Base-by-base conservation (phyloP, 2,113 vertebrate genomes). In the Penelope pileata region DNA sequence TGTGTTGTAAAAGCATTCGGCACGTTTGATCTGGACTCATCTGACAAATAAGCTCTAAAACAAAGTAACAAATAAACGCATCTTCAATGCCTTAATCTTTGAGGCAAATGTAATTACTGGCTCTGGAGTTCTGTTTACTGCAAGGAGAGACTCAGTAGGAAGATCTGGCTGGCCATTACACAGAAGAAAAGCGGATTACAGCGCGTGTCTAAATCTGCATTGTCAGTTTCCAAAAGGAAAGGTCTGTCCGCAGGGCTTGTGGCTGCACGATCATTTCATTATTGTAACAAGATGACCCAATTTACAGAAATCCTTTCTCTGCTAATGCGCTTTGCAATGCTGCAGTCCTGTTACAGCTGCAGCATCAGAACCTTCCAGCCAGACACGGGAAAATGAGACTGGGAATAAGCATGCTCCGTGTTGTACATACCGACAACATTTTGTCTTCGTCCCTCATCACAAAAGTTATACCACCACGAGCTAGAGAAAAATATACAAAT, bases 401-500 rank as follows among this genome's bases (percentile, higher is more conserved):
- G 2, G 24, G 8, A 23, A 51, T 1, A 11, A 91, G 12, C 38
- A 45, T 0, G 56, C 9, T 47, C 40, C 16, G 24, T 0, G 0
- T 2, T 40, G 17, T 16, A 19, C 9, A 11, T 10, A 70, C 2
- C 5, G 60, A 53, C 27, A n/a, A 36, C 6, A 7, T 30, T 67
- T 67, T 63, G 23, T 29, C 29, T 24, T 70, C 23, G 26, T 10
- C 29, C 14, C 50, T 38, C 26, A 47, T 42, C 9, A 43, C n/a
- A 43, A 47, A 68, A 63, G 68, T 40, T 17, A n/a, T 26, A 19
- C 16, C 42, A 54, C n/a, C 53, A 68, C 78, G 70, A 86, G 19
- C 40, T 3, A 15, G 10, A 12, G 36, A 62, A 53, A 76, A 81
- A 62, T 1, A 32, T 3, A 64, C 12, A 59, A 54, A 72, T 5